Base-by-base conservation (phyloP, 2,797 vertebrate genomes). In the Danio aesculapii region DNA sequence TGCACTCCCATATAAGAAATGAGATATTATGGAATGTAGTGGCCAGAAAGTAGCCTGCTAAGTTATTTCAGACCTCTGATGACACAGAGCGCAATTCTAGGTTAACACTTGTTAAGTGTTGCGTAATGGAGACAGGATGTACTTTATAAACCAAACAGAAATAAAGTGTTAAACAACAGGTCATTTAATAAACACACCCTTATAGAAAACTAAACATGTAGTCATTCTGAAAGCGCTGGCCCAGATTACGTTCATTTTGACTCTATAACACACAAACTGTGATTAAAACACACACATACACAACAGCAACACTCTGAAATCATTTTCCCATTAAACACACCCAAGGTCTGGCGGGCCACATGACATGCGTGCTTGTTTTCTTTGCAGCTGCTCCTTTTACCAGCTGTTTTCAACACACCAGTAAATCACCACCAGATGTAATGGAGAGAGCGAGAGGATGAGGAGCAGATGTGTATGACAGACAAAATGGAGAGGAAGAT, bases 371-470 rank as follows among this genome's bases (percentile, higher is more conserved):
- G 69, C 13, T 14, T 47, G 8, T 81, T 80, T 47, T 53, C 55
- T 41, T 58, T 59, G 76, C 44, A 61, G 76, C 66, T 78, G 46
- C 64, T 49, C 52, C 63, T 47, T 53, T 57, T 6, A 73, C 14
- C 78, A 80, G 78, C 69, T 57, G 61, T 16, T 67, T 81, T 74
- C 52, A 73, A 5, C 43, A 74, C 70, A 74, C 70, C 50, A 73
- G 61, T 44, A 66, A 58, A 81, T 64, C 70, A 73, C 62, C 21
- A 57, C 19, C 69, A 74, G 70, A 74, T 81, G 78, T 74, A 41
- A 63, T 58, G 49, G 13, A 67, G 19, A 41, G 16, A 49, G 58
- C 62, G 46, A 50, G 49, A 76, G 13, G 30, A 13, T 41, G 12
- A 69, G 41, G 30, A 63, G 17, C 67, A 69, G 50, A 44, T 71